Conservation (phyloP, 2,888 invertebrate species). For the Melitaea athalia region DNA sequence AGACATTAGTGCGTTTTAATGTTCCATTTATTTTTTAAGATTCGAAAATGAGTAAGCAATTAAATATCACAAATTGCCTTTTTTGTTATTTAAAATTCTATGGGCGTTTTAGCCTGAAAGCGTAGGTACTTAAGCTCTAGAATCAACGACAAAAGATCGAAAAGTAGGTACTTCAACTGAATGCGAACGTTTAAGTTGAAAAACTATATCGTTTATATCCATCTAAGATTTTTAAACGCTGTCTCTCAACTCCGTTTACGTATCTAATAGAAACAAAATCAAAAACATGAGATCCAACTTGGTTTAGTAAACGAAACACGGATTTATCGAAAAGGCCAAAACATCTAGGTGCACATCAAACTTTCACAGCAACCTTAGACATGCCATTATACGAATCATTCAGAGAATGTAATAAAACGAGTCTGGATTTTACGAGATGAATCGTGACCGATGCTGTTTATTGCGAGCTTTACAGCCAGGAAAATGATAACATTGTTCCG, state of each 20-base stretch:
- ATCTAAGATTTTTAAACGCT: background rate
- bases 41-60: conserved; percentile 14
- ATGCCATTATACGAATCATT: conserved; percentile 64
- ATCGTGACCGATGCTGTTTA: conserved; percentile 56
- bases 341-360: conserved; percentile 51
- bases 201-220: conserved; percentile 4
- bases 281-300: too few species aligned
- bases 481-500: conserved; percentile 41
- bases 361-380: conserved; percentile 55
- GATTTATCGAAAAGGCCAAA: too few species aligned
- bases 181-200: conserved; percentile 18
- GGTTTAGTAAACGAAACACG: too few species aligned
- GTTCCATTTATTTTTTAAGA: conserved; percentile 20
- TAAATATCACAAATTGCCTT: conserved; percentile 31
- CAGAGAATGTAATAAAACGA: conserved; percentile 61
- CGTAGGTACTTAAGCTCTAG: conserved; percentile 24
- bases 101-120: conserved; percentile 33
- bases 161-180: conserved; percentile 30
- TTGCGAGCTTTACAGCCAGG: conserved; percentile 56
- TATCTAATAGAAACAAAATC: background rate
- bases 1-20: conserved; percentile 11
- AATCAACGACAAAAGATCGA: conserved; percentile 25
- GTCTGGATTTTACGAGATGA: conserved; percentile 66
- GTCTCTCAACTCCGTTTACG: background rate
- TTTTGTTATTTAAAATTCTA: conserved; percentile 31